Base-by-base conservation (phyloP, 1,140 invertebrate genomes). In the Andrena cerasifolii region DNA sequence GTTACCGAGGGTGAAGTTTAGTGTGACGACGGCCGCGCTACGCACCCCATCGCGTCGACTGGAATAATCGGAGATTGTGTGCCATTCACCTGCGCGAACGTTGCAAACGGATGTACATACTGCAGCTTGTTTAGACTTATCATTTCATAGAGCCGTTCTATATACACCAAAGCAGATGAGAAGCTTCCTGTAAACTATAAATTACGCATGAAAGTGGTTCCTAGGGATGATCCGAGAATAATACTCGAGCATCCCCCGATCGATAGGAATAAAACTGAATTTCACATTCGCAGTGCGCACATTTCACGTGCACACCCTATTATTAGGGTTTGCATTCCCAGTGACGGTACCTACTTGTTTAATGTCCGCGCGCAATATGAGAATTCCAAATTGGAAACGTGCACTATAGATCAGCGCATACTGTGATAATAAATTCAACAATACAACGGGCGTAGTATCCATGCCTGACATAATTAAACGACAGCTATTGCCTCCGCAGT, bases 391-490 rank as follows among this genome's bases (percentile, higher is more conserved):
- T 72, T 51, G 70, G 21, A 16, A 14, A 14, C 43, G 26, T 33
- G 54, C 45, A 45, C 54, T 36, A 62, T 72, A 72, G 43, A 72
- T 72, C 56, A 62, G 43, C 45, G 40, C 45, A 21, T 24, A 40
- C 31, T 21, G 14, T 31, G 40, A 12, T 70, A 71, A 71, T 62
- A 72, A 72, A 62, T 72, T 72, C 36, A 40, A 61, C 43, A 43
- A 61, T 36, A 33, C 40, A 61, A 28, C 45, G 31, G 26, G 36
- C 58, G 24, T 56, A 47, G 28, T 26, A 43, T 40, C 58, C 24
- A 51, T 36, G 45, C 43, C 51, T 51, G 70, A 59, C 45, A 14
- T 62, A 72, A 72, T 72, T 59, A 61, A 70, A 62, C 70, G 40
- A 21, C 14, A 40, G 43, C 43, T 49, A 61, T 61, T 72, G n/a